Percentiles rank a stretch among this genome's conserved stretches.
These are phyloP conservation scores for Oryzaephilus surinamensis DNA, from an alignment of 1,140 invertebrate genomes.

Conservation along the genomic window DNA sequence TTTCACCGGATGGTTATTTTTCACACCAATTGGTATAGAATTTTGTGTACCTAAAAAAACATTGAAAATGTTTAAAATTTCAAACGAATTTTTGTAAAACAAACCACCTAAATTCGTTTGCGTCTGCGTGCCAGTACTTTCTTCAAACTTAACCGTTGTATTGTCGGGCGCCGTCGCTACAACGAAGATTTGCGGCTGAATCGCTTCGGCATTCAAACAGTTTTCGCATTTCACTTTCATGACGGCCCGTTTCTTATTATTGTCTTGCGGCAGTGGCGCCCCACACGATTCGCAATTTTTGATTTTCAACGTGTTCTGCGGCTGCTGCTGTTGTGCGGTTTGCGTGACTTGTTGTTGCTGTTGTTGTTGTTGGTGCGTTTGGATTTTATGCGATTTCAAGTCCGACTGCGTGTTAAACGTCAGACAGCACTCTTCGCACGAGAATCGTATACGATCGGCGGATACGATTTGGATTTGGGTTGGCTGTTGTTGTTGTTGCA, in stretches of 20 bases:
- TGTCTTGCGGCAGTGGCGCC: slow-evolving; percentile 36
- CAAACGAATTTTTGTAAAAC: not conserved
- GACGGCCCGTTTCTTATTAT: slow-evolving; percentile 34
- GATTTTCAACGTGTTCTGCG: slow-evolving; percentile 33
- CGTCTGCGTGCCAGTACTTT: slow-evolving; percentile 33
- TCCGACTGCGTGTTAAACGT: slow-evolving; percentile 45
- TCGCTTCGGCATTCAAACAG: slow-evolving; percentile 32
- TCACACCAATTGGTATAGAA: slow-evolving; percentile 35
- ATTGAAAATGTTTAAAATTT: slow-evolving; percentile 1
- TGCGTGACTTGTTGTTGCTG: slow-evolving; percentile 23
- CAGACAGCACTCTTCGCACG: slow-evolving; percentile 47
- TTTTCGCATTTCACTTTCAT: slow-evolving; percentile 36
- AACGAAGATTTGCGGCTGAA: slow-evolving; percentile 48
- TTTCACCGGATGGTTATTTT: slow-evolving; percentile 64
- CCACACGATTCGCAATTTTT: slow-evolving; percentile 41
- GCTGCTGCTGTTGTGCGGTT: slow-evolving; percentile 22
- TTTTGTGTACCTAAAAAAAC: slow-evolving; percentile 38
- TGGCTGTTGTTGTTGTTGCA: slow-evolving; percentile 30
- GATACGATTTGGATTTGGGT: slow-evolving; percentile 49
- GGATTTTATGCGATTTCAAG: slow-evolving; percentile 38
- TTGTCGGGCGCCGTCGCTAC: slow-evolving; percentile 44
- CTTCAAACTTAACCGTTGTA: slow-evolving; percentile 44
- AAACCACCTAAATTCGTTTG: slow-evolving; percentile 32
- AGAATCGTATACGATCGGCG: slow-evolving; percentile 47
- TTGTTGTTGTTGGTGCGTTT: slow-evolving; percentile 27